Evolutionary conservation across 2,888 invertebrate genomes (phyloP).

Genomic region (Steromphala cineraria): DNA sequence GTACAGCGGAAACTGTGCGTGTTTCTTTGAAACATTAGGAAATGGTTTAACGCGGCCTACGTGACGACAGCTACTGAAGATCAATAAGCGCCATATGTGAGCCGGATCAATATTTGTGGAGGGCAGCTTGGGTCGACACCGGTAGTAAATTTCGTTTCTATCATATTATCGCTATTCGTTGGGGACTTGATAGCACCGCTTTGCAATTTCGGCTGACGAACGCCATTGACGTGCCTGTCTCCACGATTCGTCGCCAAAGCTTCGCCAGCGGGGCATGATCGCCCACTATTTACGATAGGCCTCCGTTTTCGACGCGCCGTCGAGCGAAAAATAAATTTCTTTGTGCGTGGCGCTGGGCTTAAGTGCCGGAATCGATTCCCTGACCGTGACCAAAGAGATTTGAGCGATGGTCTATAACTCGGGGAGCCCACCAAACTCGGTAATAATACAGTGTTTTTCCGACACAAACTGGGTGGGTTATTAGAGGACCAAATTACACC

Average conservation of each 20-base stretch:
- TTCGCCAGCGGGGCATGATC: background rate
- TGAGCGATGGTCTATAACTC: conserved; percentile 20
- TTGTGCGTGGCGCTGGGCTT: conserved; percentile 19
- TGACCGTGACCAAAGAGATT: background rate
- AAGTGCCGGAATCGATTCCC: conserved; percentile 19
- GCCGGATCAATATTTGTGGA: conserved; percentile 16
- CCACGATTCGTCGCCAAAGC: background rate
- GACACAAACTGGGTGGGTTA: background rate
- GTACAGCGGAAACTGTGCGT: conserved; percentile 7
- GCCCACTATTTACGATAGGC: background rate
- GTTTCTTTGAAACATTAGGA: conserved; percentile 20
- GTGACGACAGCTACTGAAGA: background rate
- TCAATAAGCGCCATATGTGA: conserved; percentile 12
- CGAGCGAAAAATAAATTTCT: conserved; percentile 26
- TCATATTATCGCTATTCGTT: conserved; percentile 13
- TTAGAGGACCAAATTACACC: conserved; percentile 11
- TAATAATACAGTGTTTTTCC: conserved; percentile 15
- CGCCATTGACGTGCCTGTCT: background rate
- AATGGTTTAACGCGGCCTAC: conserved; percentile 13
- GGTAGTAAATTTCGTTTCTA: conserved; percentile 19
- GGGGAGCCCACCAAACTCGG: conserved; percentile 16
- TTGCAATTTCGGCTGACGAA: background rate
- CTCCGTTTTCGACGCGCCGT: conserved; percentile 7
- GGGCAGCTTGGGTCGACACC: conserved; percentile 19
- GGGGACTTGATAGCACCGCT: conserved; percentile 8